Conservation (phyloP, 2,797 vertebrate species). For the Benthosema pterotum region DNA sequence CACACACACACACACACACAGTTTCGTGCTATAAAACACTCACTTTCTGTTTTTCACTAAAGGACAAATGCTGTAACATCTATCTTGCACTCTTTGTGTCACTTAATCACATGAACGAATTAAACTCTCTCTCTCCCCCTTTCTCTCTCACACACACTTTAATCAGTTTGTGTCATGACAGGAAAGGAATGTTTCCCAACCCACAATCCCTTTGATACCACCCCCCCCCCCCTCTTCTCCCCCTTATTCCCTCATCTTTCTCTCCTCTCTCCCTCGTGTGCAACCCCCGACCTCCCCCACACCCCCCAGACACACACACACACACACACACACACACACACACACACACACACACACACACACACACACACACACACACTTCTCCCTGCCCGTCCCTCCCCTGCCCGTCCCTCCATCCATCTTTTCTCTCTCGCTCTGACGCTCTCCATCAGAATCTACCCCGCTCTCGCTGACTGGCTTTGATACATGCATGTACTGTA, state of each 20-base stretch:
- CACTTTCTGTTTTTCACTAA: slow-evolving; percentile 9
- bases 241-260: slow-evolving; percentile 27
- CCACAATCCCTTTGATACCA: slow-evolving; percentile 75
- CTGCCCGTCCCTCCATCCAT: slow-evolving; percentile 41
- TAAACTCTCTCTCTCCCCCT: slow-evolving; percentile 14
- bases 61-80: slow-evolving; percentile 33
- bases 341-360: background rate
- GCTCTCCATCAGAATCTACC: background rate
- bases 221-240: slow-evolving; percentile 60
- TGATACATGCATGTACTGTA: background rate
- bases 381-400: slow-evolving; percentile 24
- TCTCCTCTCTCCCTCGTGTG: background rate
- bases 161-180: slow-evolving; percentile 81
- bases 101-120: slow-evolving; percentile 21
- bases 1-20: background rate
- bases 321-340: slow-evolving; percentile 11
- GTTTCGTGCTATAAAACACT: background rate
- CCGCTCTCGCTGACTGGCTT: background rate
- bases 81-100: slow-evolving; percentile 52
- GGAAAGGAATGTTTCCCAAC: slow-evolving; percentile 80
- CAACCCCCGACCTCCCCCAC: slow-evolving; percentile 33
- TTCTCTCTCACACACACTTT: slow-evolving; percentile 35
- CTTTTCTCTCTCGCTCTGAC: background rate
- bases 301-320: background rate
- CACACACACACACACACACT: slow-evolving; percentile 13